phyloP scores from a whole-genome alignment of 2,888 invertebrate species.

The Melinopterus prodromus region DNA sequence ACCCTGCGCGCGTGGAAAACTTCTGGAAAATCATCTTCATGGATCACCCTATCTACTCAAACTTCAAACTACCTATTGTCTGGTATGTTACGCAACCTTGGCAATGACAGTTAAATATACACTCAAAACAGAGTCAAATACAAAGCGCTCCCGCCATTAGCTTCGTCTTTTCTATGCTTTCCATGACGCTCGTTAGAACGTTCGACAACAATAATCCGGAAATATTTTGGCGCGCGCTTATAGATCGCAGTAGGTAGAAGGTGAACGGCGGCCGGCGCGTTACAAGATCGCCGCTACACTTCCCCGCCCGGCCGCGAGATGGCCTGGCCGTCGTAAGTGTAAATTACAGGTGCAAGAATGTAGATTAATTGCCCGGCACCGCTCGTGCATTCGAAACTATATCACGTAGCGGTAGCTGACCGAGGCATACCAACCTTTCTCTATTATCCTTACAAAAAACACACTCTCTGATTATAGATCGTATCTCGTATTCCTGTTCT shows the following conservation, averaged over 20 bases:
- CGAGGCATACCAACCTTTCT: constrained; percentile 52
- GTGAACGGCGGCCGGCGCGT: background rate
- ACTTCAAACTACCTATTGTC: too few species aligned
- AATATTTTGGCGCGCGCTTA: background rate
- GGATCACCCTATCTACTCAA: too few species aligned
- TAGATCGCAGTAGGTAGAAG: background rate
- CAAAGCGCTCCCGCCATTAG: too few species aligned
- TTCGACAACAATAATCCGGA: constrained; percentile 4
- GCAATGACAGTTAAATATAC: too few species aligned
- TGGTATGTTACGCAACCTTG: too few species aligned
- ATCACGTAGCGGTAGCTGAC: constrained; percentile 53
- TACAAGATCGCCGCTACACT: background rate
- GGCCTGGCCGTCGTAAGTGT: constrained; percentile 51
- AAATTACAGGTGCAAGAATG: constrained; percentile 55
- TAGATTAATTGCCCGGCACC: constrained; percentile 51
- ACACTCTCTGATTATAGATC: constrained; percentile 45
- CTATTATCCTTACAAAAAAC: constrained; percentile 49
- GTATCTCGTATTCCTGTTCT: constrained; percentile 41
- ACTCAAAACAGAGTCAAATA: too few species aligned
- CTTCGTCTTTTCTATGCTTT: too few species aligned
- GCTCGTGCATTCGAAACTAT: constrained; percentile 49
- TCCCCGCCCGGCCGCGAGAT: constrained; percentile 19
- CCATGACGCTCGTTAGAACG: background rate
- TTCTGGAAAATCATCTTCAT: too few species aligned
- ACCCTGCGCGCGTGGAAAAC: too few species aligned